Evolutionary conservation across 2,113 vertebrate genomes (phyloP).

Genomic region (Sakesphorus luctuosus): DNA sequence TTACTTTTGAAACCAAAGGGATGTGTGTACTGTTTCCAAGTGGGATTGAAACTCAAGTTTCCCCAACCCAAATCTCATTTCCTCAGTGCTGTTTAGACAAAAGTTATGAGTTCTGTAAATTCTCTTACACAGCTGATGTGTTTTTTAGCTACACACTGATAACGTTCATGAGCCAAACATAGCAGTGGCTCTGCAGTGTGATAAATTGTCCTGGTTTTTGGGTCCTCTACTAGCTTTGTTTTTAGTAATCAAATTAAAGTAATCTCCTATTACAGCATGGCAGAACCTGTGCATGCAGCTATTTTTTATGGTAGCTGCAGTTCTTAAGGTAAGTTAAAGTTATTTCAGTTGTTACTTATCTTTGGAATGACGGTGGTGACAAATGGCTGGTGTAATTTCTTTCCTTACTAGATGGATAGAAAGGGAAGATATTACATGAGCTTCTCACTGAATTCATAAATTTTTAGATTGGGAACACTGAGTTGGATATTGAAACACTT

Average conservation of each 20-base stretch:
- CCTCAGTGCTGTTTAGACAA: background rate
- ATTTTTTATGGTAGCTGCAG: conserved; percentile 47
- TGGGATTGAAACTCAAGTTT: background rate
- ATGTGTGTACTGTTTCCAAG: accelerated
- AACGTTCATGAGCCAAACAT: background rate
- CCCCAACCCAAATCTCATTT: background rate
- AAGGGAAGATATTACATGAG: conserved; percentile 43
- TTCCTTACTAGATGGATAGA: conserved; percentile 59
- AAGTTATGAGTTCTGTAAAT: background rate
- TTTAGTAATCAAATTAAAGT: conserved; percentile 64
- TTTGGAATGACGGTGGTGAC: conserved; percentile 60
- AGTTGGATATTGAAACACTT: conserved; percentile 69
- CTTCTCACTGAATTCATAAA: conserved; percentile 67
- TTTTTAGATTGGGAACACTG: conserved; percentile 51
- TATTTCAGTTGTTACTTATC: conserved; percentile 69
- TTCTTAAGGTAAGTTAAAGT: conserved; percentile 66
- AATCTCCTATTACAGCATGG: conserved; percentile 33
- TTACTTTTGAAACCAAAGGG: background rate
- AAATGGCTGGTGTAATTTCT: conserved; percentile 74
- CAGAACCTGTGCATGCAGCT: conserved; percentile 12
- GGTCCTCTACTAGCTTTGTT: conserved; percentile 58
- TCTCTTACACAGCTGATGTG: background rate
- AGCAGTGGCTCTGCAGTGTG: background rate
- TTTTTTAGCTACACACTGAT: background rate
- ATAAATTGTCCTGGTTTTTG: background rate